These are phyloP conservation scores for Sceloporus undulatus DNA, from an alignment of 2,113 vertebrate genomes.

Conservation along the genomic window DNA sequence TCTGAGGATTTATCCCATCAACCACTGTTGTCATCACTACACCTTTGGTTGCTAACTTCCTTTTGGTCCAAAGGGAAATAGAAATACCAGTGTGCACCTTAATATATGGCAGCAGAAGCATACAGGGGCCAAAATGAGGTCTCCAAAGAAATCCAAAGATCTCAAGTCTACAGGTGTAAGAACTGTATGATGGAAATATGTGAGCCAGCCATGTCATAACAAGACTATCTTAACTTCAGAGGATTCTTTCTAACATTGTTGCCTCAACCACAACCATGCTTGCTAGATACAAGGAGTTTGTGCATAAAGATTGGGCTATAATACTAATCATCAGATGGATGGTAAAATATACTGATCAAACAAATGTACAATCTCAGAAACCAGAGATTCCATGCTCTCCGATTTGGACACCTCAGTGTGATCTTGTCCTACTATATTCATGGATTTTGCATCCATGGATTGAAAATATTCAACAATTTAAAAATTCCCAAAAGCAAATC, in stretches of 20 bases:
- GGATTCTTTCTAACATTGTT: background rate
- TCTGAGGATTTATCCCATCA: too few species aligned
- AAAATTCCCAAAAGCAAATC: too few species aligned
- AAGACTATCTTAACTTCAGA: background rate
- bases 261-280: background rate
- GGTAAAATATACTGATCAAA: background rate
- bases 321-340: background rate
- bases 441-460: too few species aligned
- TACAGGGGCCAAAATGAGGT: background rate
- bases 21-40: background rate
- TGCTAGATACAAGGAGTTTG: background rate
- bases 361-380: background rate
- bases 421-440: background rate
- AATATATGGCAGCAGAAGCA: background rate
- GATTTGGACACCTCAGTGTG: background rate
- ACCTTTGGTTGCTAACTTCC: too few species aligned
- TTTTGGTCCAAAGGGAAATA: background rate
- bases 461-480: too few species aligned
- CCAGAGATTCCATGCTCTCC: background rate
- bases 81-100: background rate
- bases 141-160: background rate
- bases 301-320: background rate
- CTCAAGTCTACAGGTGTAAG: background rate
- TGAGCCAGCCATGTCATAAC: background rate
- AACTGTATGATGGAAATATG: background rate